A percentile compares a stretch with the other conserved stretches of the same genome.
These are phyloP conservation scores for Grus americana DNA, from an alignment of 2,113 vertebrate genomes.

Conservation along the genomic window DNA sequence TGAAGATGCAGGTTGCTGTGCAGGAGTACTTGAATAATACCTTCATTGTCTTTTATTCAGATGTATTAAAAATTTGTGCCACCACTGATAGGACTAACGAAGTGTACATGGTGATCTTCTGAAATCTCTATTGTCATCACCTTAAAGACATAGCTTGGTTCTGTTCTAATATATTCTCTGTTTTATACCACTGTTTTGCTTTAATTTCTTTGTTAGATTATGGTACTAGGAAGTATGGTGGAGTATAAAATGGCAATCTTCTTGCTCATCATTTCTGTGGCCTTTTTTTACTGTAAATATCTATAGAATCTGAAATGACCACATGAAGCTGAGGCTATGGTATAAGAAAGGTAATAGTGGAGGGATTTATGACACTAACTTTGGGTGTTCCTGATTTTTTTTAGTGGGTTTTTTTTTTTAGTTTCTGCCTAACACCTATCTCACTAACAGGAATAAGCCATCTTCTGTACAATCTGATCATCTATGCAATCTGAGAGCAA, in stretches of 20 bases:
- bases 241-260: background rate
- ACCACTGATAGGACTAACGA: background rate
- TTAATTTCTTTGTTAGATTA: background rate
- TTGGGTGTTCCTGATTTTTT: background rate
- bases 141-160: background rate
- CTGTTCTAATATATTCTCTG: background rate
- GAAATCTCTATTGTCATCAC: background rate
- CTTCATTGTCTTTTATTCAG: conserved; percentile 2
- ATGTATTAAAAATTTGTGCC: background rate
- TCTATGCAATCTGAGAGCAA: background rate
- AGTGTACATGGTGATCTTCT: background rate
- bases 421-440: background rate
- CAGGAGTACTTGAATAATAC: background rate
- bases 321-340: background rate
- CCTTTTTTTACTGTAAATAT: background rate
- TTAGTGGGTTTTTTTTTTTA: background rate
- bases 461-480: background rate
- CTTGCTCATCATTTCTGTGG: background rate
- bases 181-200: background rate
- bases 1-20: background rate
- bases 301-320: background rate
- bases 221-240: background rate
- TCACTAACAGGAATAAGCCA: background rate
- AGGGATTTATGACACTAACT: background rate
- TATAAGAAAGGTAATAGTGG: background rate